phyloP scores from a whole-genome alignment of 2,888 invertebrate genomes.

The Leistus spinibarbis region DNA sequence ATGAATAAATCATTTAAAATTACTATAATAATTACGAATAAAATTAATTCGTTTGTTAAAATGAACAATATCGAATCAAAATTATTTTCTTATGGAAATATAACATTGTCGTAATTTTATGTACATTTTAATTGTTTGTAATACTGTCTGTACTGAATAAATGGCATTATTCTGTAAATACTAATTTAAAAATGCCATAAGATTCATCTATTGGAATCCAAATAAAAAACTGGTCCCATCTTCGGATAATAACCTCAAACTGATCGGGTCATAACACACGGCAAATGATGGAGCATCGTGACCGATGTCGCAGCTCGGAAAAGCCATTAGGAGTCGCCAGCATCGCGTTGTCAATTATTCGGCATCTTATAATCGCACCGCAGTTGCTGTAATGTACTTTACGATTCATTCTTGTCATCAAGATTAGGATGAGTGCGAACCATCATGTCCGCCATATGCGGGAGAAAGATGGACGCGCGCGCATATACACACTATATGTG shows the following conservation, averaged over 20 bases:
- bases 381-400: too few relatives aligned
- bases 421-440: background rate
- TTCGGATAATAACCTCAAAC: slow-evolving; percentile 34
- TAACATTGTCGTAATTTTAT: too few relatives aligned
- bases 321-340: background rate
- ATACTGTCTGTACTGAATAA: too few relatives aligned
- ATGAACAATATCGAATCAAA: too few relatives aligned
- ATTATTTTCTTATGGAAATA: too few relatives aligned
- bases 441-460: background rate
- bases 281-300: background rate
- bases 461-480: background rate
- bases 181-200: too few relatives aligned
- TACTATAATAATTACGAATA: too few relatives aligned
- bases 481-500: background rate
- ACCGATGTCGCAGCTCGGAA: background rate
- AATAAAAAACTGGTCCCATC: background rate
- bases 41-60: too few relatives aligned
- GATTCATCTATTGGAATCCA: too few relatives aligned
- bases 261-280: slow-evolving; percentile 35
- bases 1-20: too few relatives aligned
- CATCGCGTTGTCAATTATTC: slow-evolving; percentile 2
- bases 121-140: too few relatives aligned
- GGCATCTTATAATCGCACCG: background rate
- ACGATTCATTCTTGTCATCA: background rate
- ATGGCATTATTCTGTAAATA: too few relatives aligned